Conservation (phyloP, 2,888 invertebrate species). For the Pristionchus arcanus region DNA sequence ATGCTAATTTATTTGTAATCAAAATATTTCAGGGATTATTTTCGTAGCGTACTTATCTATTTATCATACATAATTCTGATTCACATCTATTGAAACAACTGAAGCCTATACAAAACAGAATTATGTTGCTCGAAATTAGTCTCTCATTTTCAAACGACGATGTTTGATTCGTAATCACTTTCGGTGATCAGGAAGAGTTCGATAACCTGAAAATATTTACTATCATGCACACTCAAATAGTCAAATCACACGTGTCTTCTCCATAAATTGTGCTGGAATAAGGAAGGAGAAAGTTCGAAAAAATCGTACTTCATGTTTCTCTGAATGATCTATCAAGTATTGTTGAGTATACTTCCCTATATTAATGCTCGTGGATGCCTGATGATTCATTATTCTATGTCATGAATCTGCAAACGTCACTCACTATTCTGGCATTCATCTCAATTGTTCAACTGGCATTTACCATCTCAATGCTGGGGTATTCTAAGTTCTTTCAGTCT, state of each 20-base stretch:
- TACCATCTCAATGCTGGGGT: not conserved
- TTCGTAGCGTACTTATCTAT: no score
- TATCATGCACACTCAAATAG: not conserved
- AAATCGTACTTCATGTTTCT: not conserved
- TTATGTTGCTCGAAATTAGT: no score
- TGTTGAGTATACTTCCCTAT: not conserved
- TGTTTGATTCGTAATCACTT: no score
- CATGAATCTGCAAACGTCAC: not conserved
- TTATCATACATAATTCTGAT: no score
- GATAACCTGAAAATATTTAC: not conserved
- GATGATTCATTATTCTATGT: not conserved
- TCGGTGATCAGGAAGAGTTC: not conserved
- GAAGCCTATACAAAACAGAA: no score
- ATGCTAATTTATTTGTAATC: no score
- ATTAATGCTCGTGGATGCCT: not conserved
- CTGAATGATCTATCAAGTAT: not conserved
- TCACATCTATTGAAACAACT: no score
- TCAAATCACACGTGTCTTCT: not conserved
- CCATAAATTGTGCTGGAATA: not conserved
- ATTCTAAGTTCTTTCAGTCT: not conserved
- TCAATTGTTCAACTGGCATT: not conserved
- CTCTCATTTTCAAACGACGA: no score
- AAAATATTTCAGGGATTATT: no score
- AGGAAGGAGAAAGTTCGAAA: not conserved
- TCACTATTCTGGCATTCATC: not conserved